Evolutionary conservation across 2,797 vertebrate species (phyloP), one percentile per base, ranked within the genome.

Genomic region (Hozukius guyotensis): DNA sequence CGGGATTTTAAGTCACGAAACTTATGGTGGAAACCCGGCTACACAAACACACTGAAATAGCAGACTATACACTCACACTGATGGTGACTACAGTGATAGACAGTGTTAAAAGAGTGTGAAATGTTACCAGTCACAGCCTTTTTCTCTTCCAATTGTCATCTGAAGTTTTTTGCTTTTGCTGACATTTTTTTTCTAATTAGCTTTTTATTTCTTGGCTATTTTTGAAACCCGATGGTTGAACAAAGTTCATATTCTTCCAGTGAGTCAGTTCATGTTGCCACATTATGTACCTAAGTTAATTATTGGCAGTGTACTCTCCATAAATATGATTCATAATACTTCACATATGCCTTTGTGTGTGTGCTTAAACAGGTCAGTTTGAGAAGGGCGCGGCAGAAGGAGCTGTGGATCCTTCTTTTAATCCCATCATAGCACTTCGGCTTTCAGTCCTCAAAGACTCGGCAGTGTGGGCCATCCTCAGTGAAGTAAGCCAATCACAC

Each of bases 381-480:
- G 96, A 97, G 89, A 97, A 97, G 0, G 98, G 99, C 27, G 76
- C 97, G 88, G 97, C 98, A 49, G 98, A 99, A 92, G 97, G 97
- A 67, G 94, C 91, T 12, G 96, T 99, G 70, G 97, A 98, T 79
- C 95, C 96, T 46, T 93, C 78, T 62, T 94, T 99, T 77, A 99
- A 99, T 82, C 99, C 99, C 2, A 92, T 99, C 85, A 53, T 97
- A 88, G 97, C 97, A 25, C 96, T 99, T 71, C 97, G 98, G 42
- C 97, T 99, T 65, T 96, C 96, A 0, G 96, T 99, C 53, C 93
- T 97, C 89, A 97, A 98, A 89, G 97, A 99, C 91, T 99, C 98
- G 1, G 96, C 97, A 2, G 98, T 99, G 18, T 99, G 99, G 99
- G 97, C 97, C 84, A 99, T 99, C 94, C 90, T 99, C 79, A 99